These are phyloP conservation scores for Hippocampus guttulatus DNA, from an alignment of 2,113 vertebrate genomes.

Conservation along the genomic window DNA sequence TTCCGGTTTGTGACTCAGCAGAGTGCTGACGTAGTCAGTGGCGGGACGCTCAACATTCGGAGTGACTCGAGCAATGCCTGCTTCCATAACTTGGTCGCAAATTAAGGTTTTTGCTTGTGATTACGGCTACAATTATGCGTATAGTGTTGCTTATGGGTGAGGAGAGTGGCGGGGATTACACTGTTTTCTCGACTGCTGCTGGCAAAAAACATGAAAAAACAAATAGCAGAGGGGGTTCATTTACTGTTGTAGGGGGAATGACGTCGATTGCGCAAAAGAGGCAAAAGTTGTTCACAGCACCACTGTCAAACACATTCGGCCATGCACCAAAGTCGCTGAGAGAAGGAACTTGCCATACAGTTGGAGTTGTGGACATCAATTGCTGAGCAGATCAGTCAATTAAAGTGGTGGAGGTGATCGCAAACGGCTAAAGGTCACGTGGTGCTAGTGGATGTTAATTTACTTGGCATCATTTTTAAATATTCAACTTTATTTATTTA, in stretches of 20 bases:
- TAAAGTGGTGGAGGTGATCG: background rate
- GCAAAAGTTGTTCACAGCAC: conserved; percentile 13
- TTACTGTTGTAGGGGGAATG: conserved; percentile 10
- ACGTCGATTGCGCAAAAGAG: conserved; percentile 12
- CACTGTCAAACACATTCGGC: background rate
- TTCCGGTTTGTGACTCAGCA: conserved; percentile 35
- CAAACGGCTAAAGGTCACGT: background rate
- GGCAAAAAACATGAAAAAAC: background rate
- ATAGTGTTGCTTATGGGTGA: background rate
- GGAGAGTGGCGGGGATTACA: background rate
- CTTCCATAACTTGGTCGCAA: background rate
- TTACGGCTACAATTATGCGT: background rate
- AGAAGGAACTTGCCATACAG: too few species aligned
- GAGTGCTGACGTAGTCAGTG: conserved; percentile 27
- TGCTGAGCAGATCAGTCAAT: background rate
- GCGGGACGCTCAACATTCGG: background rate
- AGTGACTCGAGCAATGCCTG: background rate
- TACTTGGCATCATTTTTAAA: background rate
- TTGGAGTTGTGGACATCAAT: too few species aligned
- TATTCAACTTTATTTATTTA: background rate
- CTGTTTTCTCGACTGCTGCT: background rate
- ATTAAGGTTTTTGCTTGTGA: background rate
- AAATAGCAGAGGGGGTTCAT: conserved; percentile 5
- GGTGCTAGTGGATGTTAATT: background rate
- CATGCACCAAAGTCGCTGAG: background rate